A percentile compares a stretch with the other conserved stretches of the same genome.
Conservation (phyloP, 2,888 invertebrate species). For the Margaritifera margaritifera region DNA sequence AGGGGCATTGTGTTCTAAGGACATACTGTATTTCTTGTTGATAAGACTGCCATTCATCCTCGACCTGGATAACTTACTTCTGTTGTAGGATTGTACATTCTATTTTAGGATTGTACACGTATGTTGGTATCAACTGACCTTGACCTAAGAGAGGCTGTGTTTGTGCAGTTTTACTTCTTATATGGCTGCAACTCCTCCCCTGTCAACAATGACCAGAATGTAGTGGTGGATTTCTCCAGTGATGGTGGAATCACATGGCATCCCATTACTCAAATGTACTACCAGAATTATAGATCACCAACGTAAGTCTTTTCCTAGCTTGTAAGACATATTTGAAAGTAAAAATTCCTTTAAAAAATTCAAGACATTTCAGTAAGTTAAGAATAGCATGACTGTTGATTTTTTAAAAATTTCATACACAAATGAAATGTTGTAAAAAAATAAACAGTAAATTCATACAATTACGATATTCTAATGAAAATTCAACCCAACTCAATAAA, state of each 20-base stretch:
- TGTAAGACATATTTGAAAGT: neutral
- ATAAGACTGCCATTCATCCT: neutral
- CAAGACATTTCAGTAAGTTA: too few relatives aligned
- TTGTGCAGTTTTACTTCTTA: conserved; percentile 72
- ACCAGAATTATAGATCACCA: conserved; percentile 63
- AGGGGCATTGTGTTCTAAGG: too few relatives aligned
- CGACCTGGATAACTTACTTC: neutral
- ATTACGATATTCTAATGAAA: too few relatives aligned
- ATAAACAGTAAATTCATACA: too few relatives aligned
- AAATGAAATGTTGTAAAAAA: too few relatives aligned
- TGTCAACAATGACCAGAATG: conserved; percentile 61
- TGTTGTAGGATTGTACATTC: neutral
- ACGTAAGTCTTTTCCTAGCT: conserved; percentile 49
- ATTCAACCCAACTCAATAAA: too few relatives aligned
- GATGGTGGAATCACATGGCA: conserved; percentile 71
- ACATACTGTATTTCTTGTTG: too few relatives aligned
- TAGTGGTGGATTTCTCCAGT: conserved; percentile 69
- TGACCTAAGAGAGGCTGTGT: conserved; percentile 67
- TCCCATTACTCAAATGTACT: conserved; percentile 67
- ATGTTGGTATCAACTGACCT: conserved; percentile 67
- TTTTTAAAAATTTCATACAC: too few relatives aligned
- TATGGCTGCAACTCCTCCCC: conserved; percentile 69
- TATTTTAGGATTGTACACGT: conserved; percentile 68
- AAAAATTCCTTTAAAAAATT: too few relatives aligned
- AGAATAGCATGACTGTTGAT: too few relatives aligned